A percentile compares a stretch with the other conserved stretches of the same genome.
Conservation (phyloP, 2,888 invertebrate species). For the Torymus tubicola region DNA sequence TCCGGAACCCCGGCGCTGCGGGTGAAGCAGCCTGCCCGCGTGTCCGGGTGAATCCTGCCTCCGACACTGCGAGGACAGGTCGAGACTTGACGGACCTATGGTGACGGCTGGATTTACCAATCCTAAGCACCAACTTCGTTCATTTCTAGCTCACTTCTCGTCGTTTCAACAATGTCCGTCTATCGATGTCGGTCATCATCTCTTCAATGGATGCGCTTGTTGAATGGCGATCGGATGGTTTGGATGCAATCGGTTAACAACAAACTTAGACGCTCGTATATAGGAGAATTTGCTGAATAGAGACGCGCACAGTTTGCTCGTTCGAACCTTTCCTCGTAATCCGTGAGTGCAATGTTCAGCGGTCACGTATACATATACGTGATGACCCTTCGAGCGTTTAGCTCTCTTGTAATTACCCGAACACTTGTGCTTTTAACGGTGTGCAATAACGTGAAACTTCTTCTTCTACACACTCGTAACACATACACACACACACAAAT, state of each 20-base stretch:
- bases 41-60: conserved; percentile 41
- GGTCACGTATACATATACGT: conserved; percentile 1
- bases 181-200: no score
- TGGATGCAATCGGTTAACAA: no score
- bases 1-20: conserved; percentile 47
- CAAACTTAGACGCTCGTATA: not conserved
- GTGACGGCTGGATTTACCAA: not conserved
- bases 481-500: no score
- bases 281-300: not conserved
- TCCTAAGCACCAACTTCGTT: not conserved
- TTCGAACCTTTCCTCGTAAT: not conserved
- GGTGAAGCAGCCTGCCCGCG: conserved; percentile 67
- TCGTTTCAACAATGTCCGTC: no score
- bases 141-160: not conserved
- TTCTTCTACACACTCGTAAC: no score
- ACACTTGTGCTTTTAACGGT: no score
- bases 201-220: no score
- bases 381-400: conserved; percentile 1
- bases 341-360: not conserved
- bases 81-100: conserved; percentile 49
- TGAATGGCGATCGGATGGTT: no score
- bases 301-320: not conserved
- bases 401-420: not conserved
- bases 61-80: conserved; percentile 42
- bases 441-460: no score